A percentile compares a stretch with the other conserved stretches of the same genome.
These are phyloP conservation scores for Microcebus ravelobensis DNA, from an alignment of 2,113 vertebrate genomes.

Conservation along the genomic window DNA sequence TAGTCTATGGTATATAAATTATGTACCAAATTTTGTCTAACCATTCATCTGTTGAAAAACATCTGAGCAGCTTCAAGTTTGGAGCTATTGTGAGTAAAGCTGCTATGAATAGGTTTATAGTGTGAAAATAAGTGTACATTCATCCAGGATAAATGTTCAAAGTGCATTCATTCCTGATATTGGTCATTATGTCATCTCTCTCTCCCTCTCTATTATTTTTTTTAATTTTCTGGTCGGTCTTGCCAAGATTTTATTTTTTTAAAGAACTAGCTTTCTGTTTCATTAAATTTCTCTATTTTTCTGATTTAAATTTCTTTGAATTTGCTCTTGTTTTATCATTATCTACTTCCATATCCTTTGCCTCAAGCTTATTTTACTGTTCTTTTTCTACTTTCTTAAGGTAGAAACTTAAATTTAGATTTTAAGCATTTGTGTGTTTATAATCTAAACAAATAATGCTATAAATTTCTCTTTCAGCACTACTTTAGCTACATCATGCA, in stretches of 20 bases:
- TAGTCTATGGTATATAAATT: not conserved
- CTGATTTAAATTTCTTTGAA: not conserved
- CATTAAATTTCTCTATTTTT: not conserved
- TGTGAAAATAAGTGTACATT: not conserved
- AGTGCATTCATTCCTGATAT: not conserved
- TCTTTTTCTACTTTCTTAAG: not conserved
- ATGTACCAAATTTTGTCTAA: not conserved
- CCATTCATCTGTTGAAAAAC: not conserved
- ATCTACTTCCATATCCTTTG: not conserved
- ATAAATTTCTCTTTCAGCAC: not conserved
- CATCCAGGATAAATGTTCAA: not conserved
- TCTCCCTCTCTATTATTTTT: not conserved
- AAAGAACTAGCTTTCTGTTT: not conserved
- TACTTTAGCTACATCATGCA: not conserved
- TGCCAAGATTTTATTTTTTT: not conserved
- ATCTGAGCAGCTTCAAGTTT: not conserved
- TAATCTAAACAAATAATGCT: not conserved
- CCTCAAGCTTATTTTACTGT: not conserved
- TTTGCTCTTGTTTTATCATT: not conserved
- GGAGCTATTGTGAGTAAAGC: not conserved
- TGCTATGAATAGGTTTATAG: not conserved
- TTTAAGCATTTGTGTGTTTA: not conserved
- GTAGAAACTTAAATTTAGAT: not conserved
- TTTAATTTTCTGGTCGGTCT: not conserved
- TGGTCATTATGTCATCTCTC: not conserved